These are phyloP conservation scores for Aleiodes testaceus DNA, from an alignment of 2,888 invertebrate species.

Conservation along the genomic window DNA sequence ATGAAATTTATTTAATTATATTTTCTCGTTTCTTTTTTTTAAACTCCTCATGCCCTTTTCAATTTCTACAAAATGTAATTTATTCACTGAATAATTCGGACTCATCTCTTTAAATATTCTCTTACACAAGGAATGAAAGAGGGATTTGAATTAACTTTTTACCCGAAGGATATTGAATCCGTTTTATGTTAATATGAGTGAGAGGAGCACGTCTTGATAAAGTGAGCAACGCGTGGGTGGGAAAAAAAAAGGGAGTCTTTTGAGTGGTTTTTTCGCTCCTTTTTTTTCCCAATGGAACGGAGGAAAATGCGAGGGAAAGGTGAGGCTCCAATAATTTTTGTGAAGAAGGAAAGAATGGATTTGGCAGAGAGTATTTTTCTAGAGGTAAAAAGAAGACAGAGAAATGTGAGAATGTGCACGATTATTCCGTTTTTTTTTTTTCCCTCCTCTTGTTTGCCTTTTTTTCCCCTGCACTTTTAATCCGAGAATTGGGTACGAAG, in stretches of 20 bases:
- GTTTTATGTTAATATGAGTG: conserved; percentile 66
- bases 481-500: conserved; percentile 42
- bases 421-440: conserved; percentile 50
- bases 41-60: too few relatives aligned
- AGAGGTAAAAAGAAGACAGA: conserved; percentile 26
- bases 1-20: background rate
- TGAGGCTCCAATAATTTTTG: conserved; percentile 26
- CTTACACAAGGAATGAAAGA: conserved; percentile 17
- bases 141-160: conserved; percentile 66
- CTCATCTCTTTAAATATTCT: conserved; percentile 64
- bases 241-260: conserved; percentile 21
- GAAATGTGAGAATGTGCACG: conserved; percentile 44
- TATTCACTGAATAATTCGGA: conserved; percentile 1
- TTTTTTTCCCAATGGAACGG: conserved; percentile 9
- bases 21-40: background rate
- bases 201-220: conserved; percentile 33
- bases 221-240: conserved; percentile 10
- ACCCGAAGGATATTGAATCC: conserved; percentile 63
- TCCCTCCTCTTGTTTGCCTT: conserved; percentile 24
- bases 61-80: conserved; percentile 5
- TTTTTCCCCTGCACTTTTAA: conserved; percentile 50
- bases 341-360: conserved; percentile 12
- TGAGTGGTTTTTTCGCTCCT: conserved; percentile 16
- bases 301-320: conserved; percentile 15
- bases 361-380: conserved; percentile 8